Evolutionary conservation across 2,113 vertebrate genomes (phyloP).

Genomic region (Phylloscopus whistleri): DNA sequence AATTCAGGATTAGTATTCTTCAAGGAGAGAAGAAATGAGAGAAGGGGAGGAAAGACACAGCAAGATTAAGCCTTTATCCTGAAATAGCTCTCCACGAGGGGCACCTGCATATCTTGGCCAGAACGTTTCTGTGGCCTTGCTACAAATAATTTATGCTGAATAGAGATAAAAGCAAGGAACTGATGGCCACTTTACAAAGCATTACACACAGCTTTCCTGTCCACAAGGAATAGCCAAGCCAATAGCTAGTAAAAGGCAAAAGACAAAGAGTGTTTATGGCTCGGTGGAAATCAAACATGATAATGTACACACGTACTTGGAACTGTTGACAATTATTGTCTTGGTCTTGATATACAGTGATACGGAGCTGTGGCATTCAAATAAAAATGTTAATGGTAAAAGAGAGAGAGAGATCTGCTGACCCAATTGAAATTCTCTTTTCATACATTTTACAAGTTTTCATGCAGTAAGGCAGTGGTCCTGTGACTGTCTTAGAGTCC

Average conservation of each 20-base stretch:
- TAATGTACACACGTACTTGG: neutral
- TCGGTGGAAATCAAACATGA: neutral
- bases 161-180: constrained; percentile 59
- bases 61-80: constrained; percentile 34
- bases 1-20: neutral
- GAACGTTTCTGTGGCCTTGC: neutral
- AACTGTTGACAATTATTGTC: neutral
- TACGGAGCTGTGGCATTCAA: neutral
- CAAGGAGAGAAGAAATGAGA: constrained; percentile 11
- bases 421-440: neutral
- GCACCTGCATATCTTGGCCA: constrained; percentile 54
- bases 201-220: constrained; percentile 61
- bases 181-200: constrained; percentile 54
- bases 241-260: constrained; percentile 29
- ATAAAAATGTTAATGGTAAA: neutral
- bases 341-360: neutral
- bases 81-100: constrained; percentile 38
- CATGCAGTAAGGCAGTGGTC: neutral
- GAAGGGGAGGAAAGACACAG: neutral
- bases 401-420: neutral
- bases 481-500: neutral
- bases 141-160: constrained; percentile 59
- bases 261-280: constrained; percentile 52
- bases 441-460: neutral
- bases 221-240: constrained; percentile 22